Conservation (phyloP, 2,113 vertebrate genomes). For the Gnathonemus longibarbis region DNA sequence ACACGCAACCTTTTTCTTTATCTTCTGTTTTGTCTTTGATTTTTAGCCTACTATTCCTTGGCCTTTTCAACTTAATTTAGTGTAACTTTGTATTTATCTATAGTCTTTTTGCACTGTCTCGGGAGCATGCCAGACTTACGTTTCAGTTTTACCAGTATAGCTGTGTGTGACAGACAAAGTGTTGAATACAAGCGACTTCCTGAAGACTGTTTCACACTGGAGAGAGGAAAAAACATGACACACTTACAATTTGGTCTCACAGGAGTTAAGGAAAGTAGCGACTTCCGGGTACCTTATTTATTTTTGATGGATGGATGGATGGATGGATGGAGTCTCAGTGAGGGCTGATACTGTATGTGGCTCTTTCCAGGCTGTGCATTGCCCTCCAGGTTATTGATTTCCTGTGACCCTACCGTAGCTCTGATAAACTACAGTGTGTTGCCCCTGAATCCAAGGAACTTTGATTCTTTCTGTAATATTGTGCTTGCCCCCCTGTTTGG, state of each 20-base stretch:
- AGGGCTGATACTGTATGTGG: neutral
- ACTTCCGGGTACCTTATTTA: neutral
- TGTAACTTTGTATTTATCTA: neutral
- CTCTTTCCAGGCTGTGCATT: neutral
- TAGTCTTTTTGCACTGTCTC: neutral
- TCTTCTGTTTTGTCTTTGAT: neutral
- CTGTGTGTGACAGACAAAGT: neutral
- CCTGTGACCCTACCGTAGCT: neutral
- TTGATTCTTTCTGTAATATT: neutral
- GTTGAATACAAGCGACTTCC: neutral
- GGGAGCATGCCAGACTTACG: neutral
- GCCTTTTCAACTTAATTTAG: neutral
- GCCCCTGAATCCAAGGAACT: neutral
- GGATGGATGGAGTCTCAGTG: neutral
- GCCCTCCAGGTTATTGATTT: slow-evolving; percentile 13
- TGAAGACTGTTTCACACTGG: neutral
- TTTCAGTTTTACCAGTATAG: neutral
- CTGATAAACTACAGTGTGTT: neutral
- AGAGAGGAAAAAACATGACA: neutral
- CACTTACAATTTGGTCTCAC: neutral
- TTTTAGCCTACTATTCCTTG: neutral
- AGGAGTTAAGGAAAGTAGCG: neutral
- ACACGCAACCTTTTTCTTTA: neutral
- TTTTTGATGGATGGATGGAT: neutral
- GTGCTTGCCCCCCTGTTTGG: neutral